phyloP scores from a whole-genome alignment of 1,140 invertebrate genomes.

The Caenorhabditis briggsae region DNA sequence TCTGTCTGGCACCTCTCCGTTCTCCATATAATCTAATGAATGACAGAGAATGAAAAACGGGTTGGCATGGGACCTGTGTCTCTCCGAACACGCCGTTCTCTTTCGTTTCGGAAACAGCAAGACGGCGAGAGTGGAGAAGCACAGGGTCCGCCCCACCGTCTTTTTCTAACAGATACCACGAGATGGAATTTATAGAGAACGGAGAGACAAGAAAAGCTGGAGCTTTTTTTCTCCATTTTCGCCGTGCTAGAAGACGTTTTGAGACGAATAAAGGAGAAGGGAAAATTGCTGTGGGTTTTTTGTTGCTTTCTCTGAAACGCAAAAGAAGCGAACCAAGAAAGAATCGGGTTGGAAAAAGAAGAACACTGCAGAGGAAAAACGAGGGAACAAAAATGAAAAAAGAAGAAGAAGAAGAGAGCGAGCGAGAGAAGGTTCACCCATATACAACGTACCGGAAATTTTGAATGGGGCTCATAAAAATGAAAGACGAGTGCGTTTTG shows the following conservation, averaged over 20 bases:
- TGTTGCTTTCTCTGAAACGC: too few species aligned
- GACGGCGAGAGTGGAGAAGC: not conserved
- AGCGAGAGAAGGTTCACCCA: not conserved
- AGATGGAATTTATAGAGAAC: constrained; percentile 45
- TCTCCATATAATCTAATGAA: constrained; percentile 38
- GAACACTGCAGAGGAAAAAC: not conserved
- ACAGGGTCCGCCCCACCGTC: not conserved
- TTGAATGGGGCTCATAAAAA: not conserved
- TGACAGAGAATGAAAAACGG: not conserved
- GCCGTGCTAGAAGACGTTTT: not conserved
- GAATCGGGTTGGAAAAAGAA: not conserved
- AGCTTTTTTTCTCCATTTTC: constrained; percentile 12
- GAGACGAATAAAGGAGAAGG: not conserved
- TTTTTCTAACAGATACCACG: constrained; percentile 2
- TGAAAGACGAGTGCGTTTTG: not conserved
- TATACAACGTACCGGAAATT: not conserved
- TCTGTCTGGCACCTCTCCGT: constrained; percentile 15
- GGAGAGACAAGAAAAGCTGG: not conserved
- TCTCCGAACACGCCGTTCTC: constrained; percentile 40
- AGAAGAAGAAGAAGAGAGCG: too few species aligned
- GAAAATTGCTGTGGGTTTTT: not conserved
- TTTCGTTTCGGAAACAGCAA: not conserved
- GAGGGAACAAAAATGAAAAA: not conserved
- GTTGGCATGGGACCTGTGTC: not conserved
- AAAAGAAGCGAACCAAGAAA: not conserved